These are phyloP conservation scores for Ridgeia piscesae DNA, from an alignment of 1,140 invertebrate genomes.

Conservation along the genomic window DNA sequence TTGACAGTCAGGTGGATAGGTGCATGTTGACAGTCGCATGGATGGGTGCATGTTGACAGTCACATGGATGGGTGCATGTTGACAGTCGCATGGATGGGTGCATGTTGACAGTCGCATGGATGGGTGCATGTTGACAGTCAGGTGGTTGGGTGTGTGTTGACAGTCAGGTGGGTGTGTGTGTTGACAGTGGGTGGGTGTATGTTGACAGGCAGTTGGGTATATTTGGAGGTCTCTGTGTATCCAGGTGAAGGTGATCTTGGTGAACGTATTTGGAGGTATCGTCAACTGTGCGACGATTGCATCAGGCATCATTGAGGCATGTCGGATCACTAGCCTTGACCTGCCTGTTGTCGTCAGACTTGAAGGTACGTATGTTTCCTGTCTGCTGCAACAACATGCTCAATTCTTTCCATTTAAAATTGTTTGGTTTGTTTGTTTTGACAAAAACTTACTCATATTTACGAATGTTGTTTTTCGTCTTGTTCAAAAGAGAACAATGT, in stretches of 20 bases:
- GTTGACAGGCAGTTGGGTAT: too few relatives aligned
- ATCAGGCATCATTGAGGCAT: conserved; percentile 88
- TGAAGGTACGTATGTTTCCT: conserved; percentile 69
- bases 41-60: conserved; percentile 32
- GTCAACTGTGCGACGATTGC: conserved; percentile 98
- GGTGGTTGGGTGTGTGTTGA: conserved; percentile 36
- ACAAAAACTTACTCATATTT: neutral
- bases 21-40: too few relatives aligned
- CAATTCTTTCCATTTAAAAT: neutral
- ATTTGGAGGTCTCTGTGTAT: neutral
- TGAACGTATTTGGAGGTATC: conserved; percentile 99
- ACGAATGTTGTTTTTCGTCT: neutral
- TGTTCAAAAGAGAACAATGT: neutral
- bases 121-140: conserved; percentile 49
- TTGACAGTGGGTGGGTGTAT: too few relatives aligned
- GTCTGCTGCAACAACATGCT: neutral
- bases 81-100: conserved; percentile 50
- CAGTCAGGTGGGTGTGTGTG: too few relatives aligned
- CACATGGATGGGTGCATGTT: neutral
- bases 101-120: neutral
- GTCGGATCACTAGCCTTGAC: conserved; percentile 75
- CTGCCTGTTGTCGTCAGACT: conserved; percentile 90
- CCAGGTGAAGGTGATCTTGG: conserved; percentile 88
- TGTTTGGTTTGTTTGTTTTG: neutral
- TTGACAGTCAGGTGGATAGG: neutral